Evolutionary conservation across 2,888 invertebrate genomes (phyloP).

Genomic region (Onchidella celtica): DNA sequence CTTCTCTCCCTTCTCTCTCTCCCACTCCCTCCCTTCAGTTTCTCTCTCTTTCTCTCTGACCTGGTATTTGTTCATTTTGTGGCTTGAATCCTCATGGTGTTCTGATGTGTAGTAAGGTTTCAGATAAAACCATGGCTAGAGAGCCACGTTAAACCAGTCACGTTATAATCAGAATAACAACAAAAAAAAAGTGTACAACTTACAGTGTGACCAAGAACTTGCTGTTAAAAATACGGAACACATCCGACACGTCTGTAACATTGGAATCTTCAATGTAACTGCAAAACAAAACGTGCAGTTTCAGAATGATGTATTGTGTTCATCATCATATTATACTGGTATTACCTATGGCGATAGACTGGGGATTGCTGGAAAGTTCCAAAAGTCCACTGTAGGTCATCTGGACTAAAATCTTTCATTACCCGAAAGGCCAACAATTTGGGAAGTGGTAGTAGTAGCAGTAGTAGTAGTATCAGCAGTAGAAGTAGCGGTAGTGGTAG

Average conservation of each 20-base stretch:
- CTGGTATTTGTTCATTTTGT: background rate
- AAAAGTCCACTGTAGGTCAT: too few relatives aligned
- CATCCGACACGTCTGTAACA: background rate
- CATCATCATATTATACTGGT: background rate
- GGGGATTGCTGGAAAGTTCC: too few relatives aligned
- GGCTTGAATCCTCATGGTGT: too few relatives aligned
- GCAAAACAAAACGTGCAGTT: background rate
- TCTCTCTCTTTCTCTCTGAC: slow-evolving; percentile 6
- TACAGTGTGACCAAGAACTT: background rate
- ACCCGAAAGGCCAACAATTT: background rate
- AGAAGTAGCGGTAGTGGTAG: too few relatives aligned
- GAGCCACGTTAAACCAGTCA: too few relatives aligned
- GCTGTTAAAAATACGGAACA: slow-evolving; percentile 10
- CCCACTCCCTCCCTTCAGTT: background rate
- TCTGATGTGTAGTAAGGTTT: too few relatives aligned
- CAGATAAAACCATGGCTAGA: too few relatives aligned
- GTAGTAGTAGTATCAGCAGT: too few relatives aligned
- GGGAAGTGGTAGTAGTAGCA: slow-evolving; percentile 10
- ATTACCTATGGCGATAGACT: too few relatives aligned
- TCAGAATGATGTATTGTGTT: background rate
- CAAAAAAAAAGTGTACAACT: too few relatives aligned
- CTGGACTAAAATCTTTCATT: too few relatives aligned
- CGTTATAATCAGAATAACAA: too few relatives aligned
- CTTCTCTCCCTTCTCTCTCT: background rate
- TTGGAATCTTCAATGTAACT: slow-evolving; percentile 4